Evolutionary conservation across 2,113 vertebrate species (phyloP), one percentile per base, ranked within the genome.

Genomic region (Lates calcarifer): DNA sequence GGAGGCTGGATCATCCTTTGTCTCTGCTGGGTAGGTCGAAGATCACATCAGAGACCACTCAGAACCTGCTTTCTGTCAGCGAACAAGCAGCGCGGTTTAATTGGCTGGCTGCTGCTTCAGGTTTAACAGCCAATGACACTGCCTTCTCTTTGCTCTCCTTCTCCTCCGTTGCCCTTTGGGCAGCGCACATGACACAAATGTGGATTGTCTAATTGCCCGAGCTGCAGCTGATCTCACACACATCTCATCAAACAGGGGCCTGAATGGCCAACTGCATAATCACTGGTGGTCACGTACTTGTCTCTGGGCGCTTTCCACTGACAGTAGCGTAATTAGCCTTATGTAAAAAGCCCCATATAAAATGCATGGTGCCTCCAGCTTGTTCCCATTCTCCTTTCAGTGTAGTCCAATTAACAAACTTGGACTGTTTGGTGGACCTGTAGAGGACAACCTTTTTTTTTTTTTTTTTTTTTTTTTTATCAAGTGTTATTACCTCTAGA

Each of bases 211-310:
- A 83, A 91, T 88, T 85, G 67, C 31, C 64, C 11, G 69, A 89
- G 53, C 31, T 60, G 81, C 87, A 83, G 89, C 89, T 90, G 88
- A 90, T 90, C 85, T 77, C 81, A 61, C 61, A 33, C 37, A 60
- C 67, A 29, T 81, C 67, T 78, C 49, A 80, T 87, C 67, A 87
- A 61, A 53, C 61, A 11, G n/a, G 35, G 68, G 26, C 68, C 68
- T 63, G 60, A 41, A 64, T 43, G 80, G 45, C 20, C 28, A 29
- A 53, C 37, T 71, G 66, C 71, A 45, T 55, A 22, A 55, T 76
- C 55, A 62, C 29, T 62, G 73, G 20, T 51, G 72, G 56, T 56
- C 75, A 79, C 35, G 45, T 55, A 37, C 12, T 33, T 75, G 55
- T 47, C 41, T 70, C 43, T 63, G 72, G 20, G 43, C 49, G 57